These are phyloP conservation scores for Plemyria rubiginata DNA, from an alignment of 2,888 invertebrate genomes.

Conservation along the genomic window DNA sequence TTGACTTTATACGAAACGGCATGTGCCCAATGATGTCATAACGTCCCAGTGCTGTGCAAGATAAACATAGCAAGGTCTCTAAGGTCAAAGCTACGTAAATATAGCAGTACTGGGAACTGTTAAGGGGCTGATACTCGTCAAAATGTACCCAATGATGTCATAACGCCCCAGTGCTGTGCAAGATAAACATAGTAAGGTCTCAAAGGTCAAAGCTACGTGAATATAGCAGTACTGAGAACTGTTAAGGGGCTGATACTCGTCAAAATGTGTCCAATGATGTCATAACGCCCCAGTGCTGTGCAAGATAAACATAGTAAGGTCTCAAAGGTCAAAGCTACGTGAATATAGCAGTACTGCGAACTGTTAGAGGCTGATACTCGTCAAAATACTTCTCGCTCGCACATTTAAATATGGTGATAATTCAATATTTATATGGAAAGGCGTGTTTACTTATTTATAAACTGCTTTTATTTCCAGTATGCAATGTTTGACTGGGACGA, in stretches of 20 bases:
- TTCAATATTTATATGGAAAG: too few relatives aligned
- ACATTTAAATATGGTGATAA: too few relatives aligned
- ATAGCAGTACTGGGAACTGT: too few relatives aligned
- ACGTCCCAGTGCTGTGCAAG: slow-evolving; percentile 7
- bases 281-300: slow-evolving; percentile 15
- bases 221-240: background rate
- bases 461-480: slow-evolving; percentile 63
- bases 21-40: slow-evolving; percentile 32
- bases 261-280: slow-evolving; percentile 32
- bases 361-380: too few relatives aligned
- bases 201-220: slow-evolving; percentile 12
- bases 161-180: slow-evolving; percentile 5
- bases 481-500: slow-evolving; percentile 88
- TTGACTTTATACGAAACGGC: slow-evolving; percentile 10
- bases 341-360: background rate
- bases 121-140: too few relatives aligned
- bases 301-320: slow-evolving; percentile 17
- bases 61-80: slow-evolving; percentile 17
- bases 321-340: slow-evolving; percentile 15
- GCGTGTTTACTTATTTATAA: too few relatives aligned
- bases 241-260: too few relatives aligned
- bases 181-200: slow-evolving; percentile 19
- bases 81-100: slow-evolving; percentile 15
- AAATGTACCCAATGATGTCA: slow-evolving; percentile 34
- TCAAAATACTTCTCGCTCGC: too few relatives aligned